Percentiles rank a stretch among this genome's conserved stretches.
These are phyloP conservation scores for Myripristis murdjan DNA, from an alignment of 2,797 vertebrate genomes.

Conservation along the genomic window DNA sequence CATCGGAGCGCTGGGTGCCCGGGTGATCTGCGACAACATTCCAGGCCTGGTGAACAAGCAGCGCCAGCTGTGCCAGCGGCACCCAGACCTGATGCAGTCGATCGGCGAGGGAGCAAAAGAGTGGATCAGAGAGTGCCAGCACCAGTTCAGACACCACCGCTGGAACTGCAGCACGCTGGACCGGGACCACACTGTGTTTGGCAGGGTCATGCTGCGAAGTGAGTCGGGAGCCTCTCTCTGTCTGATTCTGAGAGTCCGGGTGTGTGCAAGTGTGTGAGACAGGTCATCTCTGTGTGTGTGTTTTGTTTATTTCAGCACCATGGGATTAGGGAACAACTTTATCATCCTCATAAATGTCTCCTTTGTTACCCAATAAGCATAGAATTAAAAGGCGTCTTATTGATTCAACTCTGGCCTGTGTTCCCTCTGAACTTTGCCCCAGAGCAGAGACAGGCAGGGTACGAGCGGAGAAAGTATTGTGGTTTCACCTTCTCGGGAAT, in stretches of 20 bases:
- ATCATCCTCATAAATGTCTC: conserved; percentile 75
- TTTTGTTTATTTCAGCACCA: conserved; percentile 57
- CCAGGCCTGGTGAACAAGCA: conserved; percentile 97
- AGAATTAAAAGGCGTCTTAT: conserved; percentile 70
- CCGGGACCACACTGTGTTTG: conserved; percentile 97
- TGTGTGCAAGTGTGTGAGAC: too few species aligned
- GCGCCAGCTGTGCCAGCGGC: conserved; percentile 95
- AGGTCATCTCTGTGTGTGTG: not conserved
- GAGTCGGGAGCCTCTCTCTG: conserved; percentile 72
- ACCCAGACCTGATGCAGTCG: conserved; percentile 98
- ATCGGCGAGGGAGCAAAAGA: conserved; percentile 96
- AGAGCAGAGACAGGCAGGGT: conserved; percentile 55
- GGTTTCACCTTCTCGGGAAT: conserved; percentile 59
- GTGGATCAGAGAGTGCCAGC: conserved; percentile 98
- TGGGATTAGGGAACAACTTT: conserved; percentile 35
- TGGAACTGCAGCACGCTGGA: conserved; percentile 99
- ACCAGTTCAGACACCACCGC: conserved; percentile 97
- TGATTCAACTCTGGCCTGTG: conserved; percentile 14
- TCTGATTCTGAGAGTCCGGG: conserved; percentile 19
- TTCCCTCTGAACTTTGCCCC: conserved; percentile 46
- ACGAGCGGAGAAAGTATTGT: conserved; percentile 31
- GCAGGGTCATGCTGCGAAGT: conserved; percentile 98
- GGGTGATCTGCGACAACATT: conserved; percentile 98
- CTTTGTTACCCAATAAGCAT: conserved; percentile 54
- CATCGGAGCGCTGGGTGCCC: conserved; percentile 95